Conservation (phyloP, 1,140 invertebrate species). For the Drosophila persimilis region DNA sequence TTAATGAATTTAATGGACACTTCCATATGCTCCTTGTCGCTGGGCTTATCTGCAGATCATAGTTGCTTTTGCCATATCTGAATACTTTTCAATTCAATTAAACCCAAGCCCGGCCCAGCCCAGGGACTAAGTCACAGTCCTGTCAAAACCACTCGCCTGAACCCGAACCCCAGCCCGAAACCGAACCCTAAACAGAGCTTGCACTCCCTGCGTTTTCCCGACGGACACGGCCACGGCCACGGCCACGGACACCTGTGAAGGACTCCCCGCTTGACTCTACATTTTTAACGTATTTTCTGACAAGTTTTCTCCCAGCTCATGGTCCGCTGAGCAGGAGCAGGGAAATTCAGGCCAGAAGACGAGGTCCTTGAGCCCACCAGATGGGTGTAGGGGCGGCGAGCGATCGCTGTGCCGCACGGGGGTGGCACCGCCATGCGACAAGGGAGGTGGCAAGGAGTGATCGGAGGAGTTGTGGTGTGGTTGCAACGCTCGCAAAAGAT, state of each 20-base stretch:
- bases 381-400: constrained; percentile 10
- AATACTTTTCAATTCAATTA: constrained; percentile 47
- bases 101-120: constrained; percentile 9
- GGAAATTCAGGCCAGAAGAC: constrained; percentile 49
- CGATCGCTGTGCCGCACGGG: constrained; percentile 30
- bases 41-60: constrained; percentile 28
- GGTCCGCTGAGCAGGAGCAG: constrained; percentile 50
- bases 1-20: constrained; percentile 36
- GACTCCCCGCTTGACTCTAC: constrained; percentile 12
- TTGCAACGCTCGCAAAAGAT: constrained; percentile 28
- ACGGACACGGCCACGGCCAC: constrained; percentile 16
- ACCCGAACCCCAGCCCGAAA: no score
- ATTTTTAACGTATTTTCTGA: constrained; percentile 65
- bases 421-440: constrained; percentile 33
- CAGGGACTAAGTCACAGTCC: no score
- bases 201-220: constrained; percentile 11
- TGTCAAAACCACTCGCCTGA: no score
- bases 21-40: constrained; percentile 4
- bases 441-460: constrained; percentile 25
- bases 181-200: not conserved
- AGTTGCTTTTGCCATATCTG: constrained; percentile 8
- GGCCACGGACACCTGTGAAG: constrained; percentile 41
- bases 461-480: constrained; percentile 32
- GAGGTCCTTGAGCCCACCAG: constrained; percentile 40
- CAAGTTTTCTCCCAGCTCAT: constrained; percentile 62